Conservation (phyloP, 1,140 invertebrate species). For the Calliphora vicina region DNA sequence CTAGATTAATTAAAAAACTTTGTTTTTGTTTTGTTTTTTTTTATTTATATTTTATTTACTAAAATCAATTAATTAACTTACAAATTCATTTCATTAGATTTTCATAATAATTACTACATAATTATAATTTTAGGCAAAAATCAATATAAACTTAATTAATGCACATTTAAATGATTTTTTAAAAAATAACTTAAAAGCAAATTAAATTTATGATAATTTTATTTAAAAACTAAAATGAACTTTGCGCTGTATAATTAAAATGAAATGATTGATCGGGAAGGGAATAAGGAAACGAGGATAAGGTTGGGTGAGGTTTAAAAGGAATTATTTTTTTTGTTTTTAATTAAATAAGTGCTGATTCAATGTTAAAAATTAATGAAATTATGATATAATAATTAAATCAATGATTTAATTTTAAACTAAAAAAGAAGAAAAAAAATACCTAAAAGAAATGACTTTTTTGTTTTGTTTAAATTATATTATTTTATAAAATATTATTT, state of each 20-base stretch:
- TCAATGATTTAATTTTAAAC: background rate
- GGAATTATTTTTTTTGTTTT: background rate
- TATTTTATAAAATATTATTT: background rate
- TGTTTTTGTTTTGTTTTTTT: slow-evolving; percentile 9
- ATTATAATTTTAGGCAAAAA: background rate
- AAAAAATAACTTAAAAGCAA: background rate
- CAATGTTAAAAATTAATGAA: slow-evolving; percentile 3
- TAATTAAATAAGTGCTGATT: no score
- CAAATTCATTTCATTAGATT: slow-evolving; percentile 8
- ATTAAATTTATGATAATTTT: background rate
- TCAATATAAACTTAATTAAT: background rate
- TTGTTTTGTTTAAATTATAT: background rate
- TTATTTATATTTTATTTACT: slow-evolving; percentile 24
- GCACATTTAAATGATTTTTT: background rate
- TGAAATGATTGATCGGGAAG: background rate
- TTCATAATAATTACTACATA: background rate
- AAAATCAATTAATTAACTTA: background rate
- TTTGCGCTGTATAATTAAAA: background rate
- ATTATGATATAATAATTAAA: background rate
- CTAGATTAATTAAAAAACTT: background rate
- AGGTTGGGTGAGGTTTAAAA: no score
- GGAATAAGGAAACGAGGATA: background rate
- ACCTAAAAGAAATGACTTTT: slow-evolving; percentile 9
- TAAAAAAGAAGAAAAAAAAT: background rate
- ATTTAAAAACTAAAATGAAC: background rate